Evolutionary conservation across 1,140 invertebrate species (phyloP), one percentile per base, ranked within the genome.

Genomic region (Hypsibius dujardini): DNA sequence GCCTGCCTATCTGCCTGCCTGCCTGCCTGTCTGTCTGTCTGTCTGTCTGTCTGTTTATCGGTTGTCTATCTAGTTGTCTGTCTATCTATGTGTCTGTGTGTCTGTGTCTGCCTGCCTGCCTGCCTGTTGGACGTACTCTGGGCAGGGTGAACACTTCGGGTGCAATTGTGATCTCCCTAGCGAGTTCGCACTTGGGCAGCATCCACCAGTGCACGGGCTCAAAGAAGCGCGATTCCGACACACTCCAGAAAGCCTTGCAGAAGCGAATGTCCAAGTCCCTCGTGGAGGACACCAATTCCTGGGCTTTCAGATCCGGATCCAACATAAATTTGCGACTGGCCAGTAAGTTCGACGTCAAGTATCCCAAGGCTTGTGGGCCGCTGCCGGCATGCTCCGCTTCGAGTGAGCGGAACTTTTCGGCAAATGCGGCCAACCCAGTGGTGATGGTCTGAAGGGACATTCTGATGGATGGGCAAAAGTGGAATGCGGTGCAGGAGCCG

Each of bases 231-330:
- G 85, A 86, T 78, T 97, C 93, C 74, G 90, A 87, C 1, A 96
- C 81, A 76, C 88, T 87, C 93, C 93, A 96, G 79, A 96, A 96
- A 1, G 89, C 85, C 80, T 96, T 92, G 77, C 92, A 93, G 79
- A 97, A 97, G 74, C 90, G 87, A 0, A 96, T 87, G 77, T 89
- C 88, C 2, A 90, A 89, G 77, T 90, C 88, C 76, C 91, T 88
- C 1, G 89, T 90, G 75, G 93, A 86, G 77, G 90, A 87, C 1
- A 93, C 89, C 72, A 93, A 87, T 70, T 90, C 79, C 72, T 86
- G 81, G 1, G 92, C 91, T 72, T 92, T 82, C 73, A 89, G 81
- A 77, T 96, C 93, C 2, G 93, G 91, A 80, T 93, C 88, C 71
- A 90, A 81, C 75, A 79, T 47, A 73, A 77, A 70, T n/a, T 56